Percentiles rank a stretch among this genome's conserved stretches.
phyloP scores from a whole-genome alignment of 2,888 invertebrate genomes.

The Mechanitis mazaeus region DNA sequence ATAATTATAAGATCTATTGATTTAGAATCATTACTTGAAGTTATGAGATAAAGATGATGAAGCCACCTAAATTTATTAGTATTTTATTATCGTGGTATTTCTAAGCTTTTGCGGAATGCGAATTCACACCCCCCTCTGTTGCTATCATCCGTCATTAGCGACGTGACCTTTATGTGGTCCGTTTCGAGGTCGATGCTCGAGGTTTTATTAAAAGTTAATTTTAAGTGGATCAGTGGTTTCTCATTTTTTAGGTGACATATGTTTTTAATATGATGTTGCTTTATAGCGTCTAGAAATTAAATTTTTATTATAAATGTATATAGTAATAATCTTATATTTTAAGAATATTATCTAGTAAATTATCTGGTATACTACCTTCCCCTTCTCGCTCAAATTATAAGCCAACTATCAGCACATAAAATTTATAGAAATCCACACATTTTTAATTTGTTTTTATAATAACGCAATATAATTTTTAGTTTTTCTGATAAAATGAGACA shows the following conservation, averaged over 20 bases:
- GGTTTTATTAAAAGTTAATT: slow-evolving; percentile 27
- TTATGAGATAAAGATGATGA: no score
- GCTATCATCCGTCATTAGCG: slow-evolving; percentile 17
- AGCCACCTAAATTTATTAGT: neutral
- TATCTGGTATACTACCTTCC: slow-evolving; percentile 8
- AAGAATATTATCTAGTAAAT: no score
- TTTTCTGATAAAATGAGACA: no score
- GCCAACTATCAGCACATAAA: neutral
- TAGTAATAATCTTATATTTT: no score
- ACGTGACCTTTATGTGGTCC: slow-evolving; percentile 31
- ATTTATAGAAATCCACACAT: neutral
- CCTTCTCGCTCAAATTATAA: no score
- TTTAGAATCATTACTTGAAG: no score
- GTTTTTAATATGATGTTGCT: slow-evolving; percentile 3
- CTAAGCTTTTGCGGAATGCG: slow-evolving; percentile 21
- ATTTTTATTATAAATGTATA: neutral
- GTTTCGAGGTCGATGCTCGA: slow-evolving; percentile 31
- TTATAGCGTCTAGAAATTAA: slow-evolving; percentile 11
- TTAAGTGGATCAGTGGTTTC: slow-evolving; percentile 28
- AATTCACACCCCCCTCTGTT: slow-evolving; percentile 15
- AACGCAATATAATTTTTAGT: no score
- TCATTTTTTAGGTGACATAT: slow-evolving; percentile 19
- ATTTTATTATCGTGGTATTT: slow-evolving; percentile 15
- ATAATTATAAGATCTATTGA: no score
- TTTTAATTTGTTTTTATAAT: no score